phyloP scores from a whole-genome alignment of 2,888 invertebrate genomes.

The Tachina lurida region DNA sequence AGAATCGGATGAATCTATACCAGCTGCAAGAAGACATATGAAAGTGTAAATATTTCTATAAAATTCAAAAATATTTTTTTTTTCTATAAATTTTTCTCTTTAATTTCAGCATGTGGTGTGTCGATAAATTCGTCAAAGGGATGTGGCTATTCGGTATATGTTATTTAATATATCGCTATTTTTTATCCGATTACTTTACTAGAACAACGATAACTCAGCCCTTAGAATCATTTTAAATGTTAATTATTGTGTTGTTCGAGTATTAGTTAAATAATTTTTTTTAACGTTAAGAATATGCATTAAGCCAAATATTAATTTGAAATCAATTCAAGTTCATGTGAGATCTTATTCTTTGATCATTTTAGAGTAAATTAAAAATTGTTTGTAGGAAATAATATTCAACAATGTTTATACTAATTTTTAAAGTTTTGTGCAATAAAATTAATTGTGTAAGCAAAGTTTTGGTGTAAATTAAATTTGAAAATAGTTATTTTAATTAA shows the following conservation, averaged over 20 bases:
- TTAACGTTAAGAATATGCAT: constrained; percentile 25
- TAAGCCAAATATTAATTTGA: constrained; percentile 54
- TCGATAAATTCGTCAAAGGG: constrained; percentile 89
- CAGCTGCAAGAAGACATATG: constrained; percentile 91
- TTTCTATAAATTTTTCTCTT: background rate
- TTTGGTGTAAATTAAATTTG: constrained; percentile 48
- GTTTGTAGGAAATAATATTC: background rate
- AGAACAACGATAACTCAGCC: constrained; percentile 63
- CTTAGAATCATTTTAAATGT: constrained; percentile 64
- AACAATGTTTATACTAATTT: background rate
- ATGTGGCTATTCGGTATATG: constrained; percentile 87
- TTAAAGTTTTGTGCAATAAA: background rate
- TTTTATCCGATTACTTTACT: constrained; percentile 75
- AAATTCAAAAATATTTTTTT: background rate
- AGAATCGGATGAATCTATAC: constrained; percentile 91
- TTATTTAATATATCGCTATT: constrained; percentile 81
- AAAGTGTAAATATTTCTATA: constrained; percentile 86
- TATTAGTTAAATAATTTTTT: constrained; percentile 19
- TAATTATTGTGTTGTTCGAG: background rate
- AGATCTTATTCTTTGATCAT: constrained; percentile 36
- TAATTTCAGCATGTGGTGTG: constrained; percentile 92
- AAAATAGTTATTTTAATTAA: background rate
- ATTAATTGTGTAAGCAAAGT: constrained; percentile 43
- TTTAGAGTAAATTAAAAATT: background rate
- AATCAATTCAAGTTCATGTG: constrained; percentile 42